Evolutionary conservation across 2,888 invertebrate genomes (phyloP), one percentile per base, ranked within the genome.

Genomic region (Cantharis flavilabris): DNA sequence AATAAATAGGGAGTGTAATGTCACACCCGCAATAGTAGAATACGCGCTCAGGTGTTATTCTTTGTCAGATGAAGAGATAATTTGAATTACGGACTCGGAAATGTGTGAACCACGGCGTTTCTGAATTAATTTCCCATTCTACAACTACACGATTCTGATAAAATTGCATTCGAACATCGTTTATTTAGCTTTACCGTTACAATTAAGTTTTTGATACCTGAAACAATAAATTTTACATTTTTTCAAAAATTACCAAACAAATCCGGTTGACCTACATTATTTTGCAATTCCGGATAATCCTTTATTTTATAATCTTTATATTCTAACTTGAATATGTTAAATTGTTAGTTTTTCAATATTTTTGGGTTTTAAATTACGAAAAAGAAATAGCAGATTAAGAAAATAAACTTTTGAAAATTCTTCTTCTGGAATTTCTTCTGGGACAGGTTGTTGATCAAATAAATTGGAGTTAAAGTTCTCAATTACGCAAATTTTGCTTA

Each of bases 31-130:
- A 71, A 73, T 69, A 76, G 69, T 73, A 71, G 79, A 78, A 80
- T 80, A 80, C 80, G 70, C 76, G 76, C 82, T 86, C 86, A 87
- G 87, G 87, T 86, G 87, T 86, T 86, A 86, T 85, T 83, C 84
- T 49, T 82, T 84, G 87, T 87, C 87, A 86, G 87, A 87, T 87
- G 82, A 79, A 79, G 83, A 84, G 87, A 87, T 87, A 86, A 86
- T 87, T 87, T 87, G 87, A 87, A 84, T 85, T 87, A 87, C 86
- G 84, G 83, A 87, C 86, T 87, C 87, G 87, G 87, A 87, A 87
- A 87, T 84, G 84, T 82, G 82, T 82, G 83, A 81, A 81, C 83
- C 81, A 83, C 82, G 83, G 85, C 84, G 76, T 86, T 85, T 85
- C 86, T 87, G 87, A 86, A 87, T 87, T 87, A 87, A 87, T 87